phyloP scores from a whole-genome alignment of 1,140 invertebrate species.

The Pseudomyrmex pallidus region DNA sequence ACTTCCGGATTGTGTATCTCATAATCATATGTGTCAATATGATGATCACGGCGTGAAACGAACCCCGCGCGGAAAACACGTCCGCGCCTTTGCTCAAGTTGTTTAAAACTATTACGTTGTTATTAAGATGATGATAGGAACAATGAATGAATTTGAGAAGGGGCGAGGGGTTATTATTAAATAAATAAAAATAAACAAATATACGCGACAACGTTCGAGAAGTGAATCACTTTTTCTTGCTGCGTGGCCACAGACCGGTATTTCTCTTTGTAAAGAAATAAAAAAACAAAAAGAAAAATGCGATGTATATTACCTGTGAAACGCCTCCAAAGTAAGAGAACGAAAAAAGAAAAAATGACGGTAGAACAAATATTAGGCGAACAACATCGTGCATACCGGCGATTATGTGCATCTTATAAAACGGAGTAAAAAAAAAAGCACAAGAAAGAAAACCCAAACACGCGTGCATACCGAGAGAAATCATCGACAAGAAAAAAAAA shows the following conservation, averaged over 20 bases:
- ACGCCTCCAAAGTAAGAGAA: constrained; percentile 56
- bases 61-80: constrained; percentile 64
- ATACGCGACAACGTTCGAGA: constrained; percentile 38
- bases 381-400: constrained; percentile 19
- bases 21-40: no score
- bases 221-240: constrained; percentile 49
- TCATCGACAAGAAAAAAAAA: not conserved
- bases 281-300: no score
- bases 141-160: constrained; percentile 37
- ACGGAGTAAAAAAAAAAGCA: no score
- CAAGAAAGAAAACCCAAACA: not conserved
- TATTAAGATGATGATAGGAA: constrained; percentile 79
- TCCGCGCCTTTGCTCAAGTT: constrained; percentile 81
- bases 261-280: constrained; percentile 17
- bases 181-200: constrained; percentile 29
- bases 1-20: constrained; percentile 20
- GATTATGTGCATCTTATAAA: not conserved
- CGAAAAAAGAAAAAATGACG: constrained; percentile 52
- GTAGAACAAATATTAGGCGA: constrained; percentile 17
- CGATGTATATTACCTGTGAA: constrained; percentile 20
- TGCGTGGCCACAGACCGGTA: constrained; percentile 45
- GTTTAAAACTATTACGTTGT: constrained; percentile 84
- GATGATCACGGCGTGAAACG: constrained; percentile 8
- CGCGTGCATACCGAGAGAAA: not conserved
- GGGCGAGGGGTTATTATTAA: constrained; percentile 21